Evolutionary conservation across 2,888 invertebrate genomes (phyloP), one percentile per base, ranked within the genome.

Genomic region (Tetragonula carbonaria): DNA sequence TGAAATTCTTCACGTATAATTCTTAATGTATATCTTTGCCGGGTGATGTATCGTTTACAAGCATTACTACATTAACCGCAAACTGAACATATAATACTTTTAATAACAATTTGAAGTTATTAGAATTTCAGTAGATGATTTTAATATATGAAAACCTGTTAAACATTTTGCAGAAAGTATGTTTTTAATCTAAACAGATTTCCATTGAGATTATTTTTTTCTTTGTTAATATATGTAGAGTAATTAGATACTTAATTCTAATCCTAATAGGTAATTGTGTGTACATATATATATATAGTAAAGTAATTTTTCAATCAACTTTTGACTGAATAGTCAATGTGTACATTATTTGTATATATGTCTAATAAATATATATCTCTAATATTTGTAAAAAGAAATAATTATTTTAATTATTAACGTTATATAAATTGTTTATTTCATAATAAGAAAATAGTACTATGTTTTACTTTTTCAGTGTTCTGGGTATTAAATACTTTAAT

Each of bases 91-190:
- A 33, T 14, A 68, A 63, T 70, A 21, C 21, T 18, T 59, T 55
- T 73, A 71, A 45, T 18, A 75, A 66, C 14, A 71, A 75, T 59
- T 57, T 68, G 2, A 83, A 38, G 21, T 50, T 59, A 59, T 8
- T 65, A 33, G 8, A 50, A 65, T 74, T 45, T 28, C 8, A 8
- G 8, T 45, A 23, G 4, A 45, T 21, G n/a, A 28, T 38, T n/a
- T 6, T 14, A 72, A 62, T 33, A 59, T 74, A 53, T 77, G 21
- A 21, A 18, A 45, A 33, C 65, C 45, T 59, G 53, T 53, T 55
- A 70, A 65, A 66, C 0, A 73, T 6, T 45, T 28, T 8, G 16
- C 18, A 63, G 16, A 45, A 53, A 28, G 28, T 65, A 38, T 50
- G 23, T 51, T 66, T 76, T 50, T 16, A 13, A 65, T 59, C 28